Evolutionary conservation across 2,113 vertebrate genomes (phyloP), one percentile per base, ranked within the genome.

Genomic region (Mustelus asterias): DNA sequence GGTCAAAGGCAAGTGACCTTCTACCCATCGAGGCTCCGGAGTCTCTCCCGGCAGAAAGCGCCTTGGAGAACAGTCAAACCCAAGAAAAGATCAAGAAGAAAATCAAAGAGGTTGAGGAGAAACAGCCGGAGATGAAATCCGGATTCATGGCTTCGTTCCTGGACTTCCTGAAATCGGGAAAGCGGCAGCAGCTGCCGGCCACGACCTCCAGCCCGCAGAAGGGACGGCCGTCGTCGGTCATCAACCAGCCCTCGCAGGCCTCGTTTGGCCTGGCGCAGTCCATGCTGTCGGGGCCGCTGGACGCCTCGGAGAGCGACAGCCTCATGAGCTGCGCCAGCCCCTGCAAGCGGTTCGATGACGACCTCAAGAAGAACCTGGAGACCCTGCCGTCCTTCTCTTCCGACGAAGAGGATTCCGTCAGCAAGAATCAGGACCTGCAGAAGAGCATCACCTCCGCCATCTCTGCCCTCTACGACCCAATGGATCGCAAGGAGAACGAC

Each of bases 391-490:
- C 99, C 0, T 99, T 99, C 97, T 99, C 98, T 1, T 99, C 98
- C 0, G 99, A 99, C 0, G 99, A 99, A 96, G 99, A 99, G 94
- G 99, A 99, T 96, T 99, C 98, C 0, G 99, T 99, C 0, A 98
- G 98, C 96, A 99, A 99, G 97, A 99, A 99, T 97, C 98, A 99
- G 97, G 99, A 99, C 96, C 98, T 99, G 48, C 99, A 99, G 97
- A 99, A 99, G 96, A 99, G 99, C 97, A 99, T 99, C 96, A 99
- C 98, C 41, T 99, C 98, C 0, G 99, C 99, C 96, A 99, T 99
- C 96, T 99, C 99, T 0, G 99, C 99, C 67, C 98, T 99, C 6
- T 98, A 99, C 0, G 99, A 99, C 96, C 99, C 98, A 0, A 98
- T 98, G 0, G 98, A 97, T 97, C 98, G 95, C 96, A 97, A 97